Evolutionary conservation across 2,113 vertebrate genomes (phyloP).

Genomic region (Coreoperca whiteheadi): DNA sequence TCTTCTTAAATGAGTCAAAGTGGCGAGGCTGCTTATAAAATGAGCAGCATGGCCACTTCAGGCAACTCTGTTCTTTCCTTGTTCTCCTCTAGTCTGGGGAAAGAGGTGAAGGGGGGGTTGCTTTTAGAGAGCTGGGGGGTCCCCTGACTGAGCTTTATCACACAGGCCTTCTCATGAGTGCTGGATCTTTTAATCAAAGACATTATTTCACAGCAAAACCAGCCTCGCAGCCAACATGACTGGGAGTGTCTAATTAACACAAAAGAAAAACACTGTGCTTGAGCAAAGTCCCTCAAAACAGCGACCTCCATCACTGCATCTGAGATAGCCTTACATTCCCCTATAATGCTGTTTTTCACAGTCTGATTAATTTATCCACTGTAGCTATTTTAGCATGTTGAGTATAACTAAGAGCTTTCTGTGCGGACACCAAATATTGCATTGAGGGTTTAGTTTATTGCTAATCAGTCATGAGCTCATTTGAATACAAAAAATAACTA

Average conservation of each 20-base stretch:
- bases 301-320: slow-evolving; percentile 58
- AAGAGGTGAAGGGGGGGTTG: slow-evolving; percentile 51
- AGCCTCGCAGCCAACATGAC: slow-evolving; percentile 75
- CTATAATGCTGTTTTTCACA: slow-evolving; percentile 25
- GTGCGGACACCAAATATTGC: slow-evolving; percentile 12
- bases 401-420: slow-evolving; percentile 24
- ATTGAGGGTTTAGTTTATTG: background rate
- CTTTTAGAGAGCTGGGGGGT: slow-evolving; percentile 66
- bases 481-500: slow-evolving; percentile 16
- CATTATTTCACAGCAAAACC: slow-evolving; percentile 75
- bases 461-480: slow-evolving; percentile 18
- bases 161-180: slow-evolving; percentile 70
- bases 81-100: slow-evolving; percentile 61
- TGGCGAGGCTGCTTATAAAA: slow-evolving; percentile 66
- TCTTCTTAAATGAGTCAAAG: slow-evolving; percentile 75
- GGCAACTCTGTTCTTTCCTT: slow-evolving; percentile 63
- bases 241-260: slow-evolving; percentile 83
- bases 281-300: slow-evolving; percentile 60
- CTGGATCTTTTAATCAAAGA: slow-evolving; percentile 83
- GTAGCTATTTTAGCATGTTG: slow-evolving; percentile 30
- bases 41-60: slow-evolving; percentile 63
- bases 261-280: slow-evolving; percentile 73
- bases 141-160: slow-evolving; percentile 71
- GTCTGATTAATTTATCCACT: slow-evolving; percentile 29
- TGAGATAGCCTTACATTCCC: slow-evolving; percentile 45